These are phyloP conservation scores for Oreochromis mossambicus DNA, from an alignment of 2,797 vertebrate species.

Conservation along the genomic window DNA sequence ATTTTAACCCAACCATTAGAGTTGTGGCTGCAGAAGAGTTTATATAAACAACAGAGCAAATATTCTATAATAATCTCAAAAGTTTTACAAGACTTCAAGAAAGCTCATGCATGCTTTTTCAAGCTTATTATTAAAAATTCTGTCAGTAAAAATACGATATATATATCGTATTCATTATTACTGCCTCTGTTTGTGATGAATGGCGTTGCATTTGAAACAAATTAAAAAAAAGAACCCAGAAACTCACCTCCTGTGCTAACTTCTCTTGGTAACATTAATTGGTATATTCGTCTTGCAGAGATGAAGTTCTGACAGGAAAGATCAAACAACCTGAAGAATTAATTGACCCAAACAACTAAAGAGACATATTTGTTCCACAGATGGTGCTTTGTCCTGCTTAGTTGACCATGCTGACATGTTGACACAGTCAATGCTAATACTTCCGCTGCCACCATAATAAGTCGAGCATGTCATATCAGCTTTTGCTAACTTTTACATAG, in stretches of 20 bases:
- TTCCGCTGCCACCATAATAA: background rate
- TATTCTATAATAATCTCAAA: background rate
- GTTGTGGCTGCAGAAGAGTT: background rate
- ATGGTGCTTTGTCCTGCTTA: background rate
- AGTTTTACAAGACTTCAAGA: background rate
- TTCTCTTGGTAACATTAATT: slow-evolving; percentile 54
- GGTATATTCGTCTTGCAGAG: slow-evolving; percentile 54
- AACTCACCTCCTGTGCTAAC: slow-evolving; percentile 4
- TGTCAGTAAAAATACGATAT: background rate
- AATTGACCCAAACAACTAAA: slow-evolving; percentile 5
- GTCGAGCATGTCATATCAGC: background rate
- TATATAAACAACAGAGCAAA: background rate
- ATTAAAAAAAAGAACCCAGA: background rate
- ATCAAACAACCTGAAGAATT: background rate
- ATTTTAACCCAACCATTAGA: background rate
- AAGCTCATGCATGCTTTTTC: background rate
- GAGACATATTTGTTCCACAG: background rate
- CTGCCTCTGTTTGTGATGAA: background rate
- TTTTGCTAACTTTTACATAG: background rate
- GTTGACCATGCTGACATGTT: background rate
- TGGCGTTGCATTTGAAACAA: background rate
- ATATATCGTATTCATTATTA: slow-evolving; percentile 1
- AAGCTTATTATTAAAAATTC: background rate
- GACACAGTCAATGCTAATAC: background rate
- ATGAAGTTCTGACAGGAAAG: slow-evolving; percentile 7